Base-by-base conservation (phyloP, 1,140 invertebrate genomes). In the Araneus ventricosus region DNA sequence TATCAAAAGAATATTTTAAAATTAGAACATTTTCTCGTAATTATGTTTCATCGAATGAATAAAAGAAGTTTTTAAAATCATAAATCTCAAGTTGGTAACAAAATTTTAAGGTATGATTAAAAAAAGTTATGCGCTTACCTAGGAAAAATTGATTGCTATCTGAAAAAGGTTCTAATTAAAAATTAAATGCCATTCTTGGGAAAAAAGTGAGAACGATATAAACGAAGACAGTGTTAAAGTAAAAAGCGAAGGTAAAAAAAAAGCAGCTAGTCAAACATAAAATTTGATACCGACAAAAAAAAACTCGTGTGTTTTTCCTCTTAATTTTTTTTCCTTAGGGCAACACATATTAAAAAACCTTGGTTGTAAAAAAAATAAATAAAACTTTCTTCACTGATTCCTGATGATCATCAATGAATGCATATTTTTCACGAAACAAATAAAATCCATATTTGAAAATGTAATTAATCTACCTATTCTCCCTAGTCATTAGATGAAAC, bases 101-200 rank as follows among this genome's bases (percentile, higher is more conserved):
- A 75, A 75, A 75, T 34, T 75, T 75, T 20, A 34, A 75, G 34
- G 70, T 75, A 75, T 37, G 34, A 34, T 37, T 52, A 52, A 52
- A 75, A 75, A 75, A 75, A 37, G 4, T 75, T 67, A 75, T 34
- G 45, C 45, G 17, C 37, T 22, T 75, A 75, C 17, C 70, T 37
- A 34, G 70, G 70, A 27, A 75, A 34, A 75, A 75, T 34, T 37
- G 27, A 37, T 34, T 34, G 70, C 70, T 37, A 27, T 75, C 30
- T 34, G 30, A 75, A 75, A 75, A 75, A 10, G 70, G 27, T 75
- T 75, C 70, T 34, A 75, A 75, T 75, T 75, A 75, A 75, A 75
- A 75, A 75, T 75, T 10, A 75, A 37, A 75, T 75, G 70, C 70
- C 30, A 34, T 75, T 75, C 70, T 34, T 75, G 34, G 30, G 20